Evolutionary conservation across 1,140 invertebrate genomes (phyloP), one percentile per base, ranked within the genome.

Genomic region (Drosophila asahinai): DNA sequence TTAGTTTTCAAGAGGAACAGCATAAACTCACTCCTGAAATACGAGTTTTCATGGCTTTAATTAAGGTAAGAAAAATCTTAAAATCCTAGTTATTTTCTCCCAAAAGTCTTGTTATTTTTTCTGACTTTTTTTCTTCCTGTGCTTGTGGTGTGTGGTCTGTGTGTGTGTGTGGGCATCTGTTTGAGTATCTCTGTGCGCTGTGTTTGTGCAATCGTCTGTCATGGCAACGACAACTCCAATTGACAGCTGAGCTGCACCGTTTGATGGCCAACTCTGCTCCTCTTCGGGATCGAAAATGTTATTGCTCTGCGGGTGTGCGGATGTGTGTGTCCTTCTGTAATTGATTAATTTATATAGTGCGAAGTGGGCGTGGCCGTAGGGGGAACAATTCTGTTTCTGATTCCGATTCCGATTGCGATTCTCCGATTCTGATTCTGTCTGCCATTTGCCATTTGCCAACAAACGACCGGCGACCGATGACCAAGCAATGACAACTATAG

Each of bases 321-420:
- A 42, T 68, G 33, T 65, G 14, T 60, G 36, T 61, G 30, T 60
- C 25, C 36, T 62, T 65, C 80, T 86, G 83, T 82, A 86, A 86
- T 86, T 86, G 83, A 86, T 86, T 86, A 86, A 86, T 86, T 86
- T 89, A 80, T 86, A 89, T 87, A 71, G 42, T 67, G 64, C 67
- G 65, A 78, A 78, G 25, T 60, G 72, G 55, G 74, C 43, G 62
- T 66, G 70, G 33, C 54, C 49, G 27, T 27, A 62, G 57, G 58
- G 38, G 27, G 8, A 9, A 12, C 33, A 8, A 19, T 38, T 48
- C 48, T 54, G 51, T 48, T 68, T 57, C 52, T 5, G 52, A 55
- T 38, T 55, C 36, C 36, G 36, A 38, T 38, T 38, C 12, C 8
- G 25, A 30, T 55, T 55, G 48, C 25, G 51, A 49, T 57, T 51